Base-by-base conservation (phyloP, 2,888 invertebrate species). In the Camptogramma bilineatum region DNA sequence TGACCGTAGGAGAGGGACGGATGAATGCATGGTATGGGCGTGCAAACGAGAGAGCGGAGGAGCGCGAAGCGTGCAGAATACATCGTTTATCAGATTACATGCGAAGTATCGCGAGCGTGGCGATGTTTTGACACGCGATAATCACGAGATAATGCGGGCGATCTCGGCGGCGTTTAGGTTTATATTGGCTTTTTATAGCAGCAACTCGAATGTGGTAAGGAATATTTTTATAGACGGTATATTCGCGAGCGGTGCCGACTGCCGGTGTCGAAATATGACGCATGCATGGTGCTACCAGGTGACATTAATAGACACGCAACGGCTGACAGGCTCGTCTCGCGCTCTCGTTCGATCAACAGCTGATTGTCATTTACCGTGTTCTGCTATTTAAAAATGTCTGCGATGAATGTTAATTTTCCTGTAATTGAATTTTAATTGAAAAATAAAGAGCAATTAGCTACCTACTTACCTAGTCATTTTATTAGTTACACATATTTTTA, bases 51-150 rank as follows among this genome's bases (percentile, higher is more conserved):
- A 90, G 73, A 67, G 76, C 69, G 76, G 63, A 75, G 73, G 75
- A 88, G 90, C 86, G 86, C 86, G 90, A 91, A 87, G 88, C 88
- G 87, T 88, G 86, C 89, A 88, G 90, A 86, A 93, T 94, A 93
- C 94, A 94, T 94, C 94, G 92, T 92, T 94, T 93, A 93, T 93
- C 93, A 91, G 93, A 93, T 93, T 93, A 92, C 91, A 93, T 90
- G 92, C 92, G 92, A 92, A 92, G 93, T 93, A 93, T 92, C 91
- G 93, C 91, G 90, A 91, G 92, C 90, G 91, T 92, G 93, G 91
- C 90, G 91, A 93, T 93, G 93, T 93, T 93, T 93, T 93, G 93
- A 93, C 93, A 93, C 93, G 92, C 92, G 93, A 93, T 93, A 93
- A 93, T 93, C 92, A 91, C 88, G 86, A 92, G 93, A 92, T 93